These are phyloP conservation scores for Ochropacha duplaris DNA, from an alignment of 2,888 invertebrate genomes.

Conservation along the genomic window DNA sequence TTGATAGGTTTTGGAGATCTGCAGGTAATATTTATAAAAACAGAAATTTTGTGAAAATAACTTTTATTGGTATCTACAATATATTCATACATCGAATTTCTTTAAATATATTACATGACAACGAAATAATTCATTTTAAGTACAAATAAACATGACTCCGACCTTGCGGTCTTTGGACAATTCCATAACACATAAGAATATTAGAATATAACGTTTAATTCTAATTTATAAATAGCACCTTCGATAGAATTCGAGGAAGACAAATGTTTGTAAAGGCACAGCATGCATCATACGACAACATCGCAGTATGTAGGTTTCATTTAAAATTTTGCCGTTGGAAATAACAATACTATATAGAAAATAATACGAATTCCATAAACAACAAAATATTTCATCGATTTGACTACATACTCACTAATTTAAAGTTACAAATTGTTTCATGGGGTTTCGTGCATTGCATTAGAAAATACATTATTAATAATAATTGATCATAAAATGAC, in stretches of 20 bases:
- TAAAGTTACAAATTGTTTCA: background rate
- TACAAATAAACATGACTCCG: conserved; percentile 77
- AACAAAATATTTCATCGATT: conserved; percentile 19
- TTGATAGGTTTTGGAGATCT: background rate
- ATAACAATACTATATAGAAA: conserved; percentile 70
- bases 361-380: conserved; percentile 74
- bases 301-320: conserved; percentile 15
- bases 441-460: background rate
- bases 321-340: conserved; percentile 51
- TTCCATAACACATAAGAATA: conserved; percentile 41
- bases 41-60: conserved; percentile 54
- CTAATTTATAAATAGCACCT: conserved; percentile 57
- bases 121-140: conserved; percentile 60
- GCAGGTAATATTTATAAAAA: conserved; percentile 19
- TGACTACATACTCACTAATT: conserved; percentile 26
- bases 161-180: conserved; percentile 69
- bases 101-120: conserved; percentile 75
- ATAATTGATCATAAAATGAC: background rate
- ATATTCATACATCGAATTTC: conserved; percentile 64
- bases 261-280: conserved; percentile 34
- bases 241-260: conserved; percentile 37
- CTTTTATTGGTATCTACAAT: conserved; percentile 78
- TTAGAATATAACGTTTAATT: conserved; percentile 30
- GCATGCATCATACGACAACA: conserved; percentile 21
- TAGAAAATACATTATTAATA: background rate